Evolutionary conservation across 2,113 vertebrate species (phyloP), one percentile per base, ranked within the genome.

Genomic region (Engystomops pustulosus): DNA sequence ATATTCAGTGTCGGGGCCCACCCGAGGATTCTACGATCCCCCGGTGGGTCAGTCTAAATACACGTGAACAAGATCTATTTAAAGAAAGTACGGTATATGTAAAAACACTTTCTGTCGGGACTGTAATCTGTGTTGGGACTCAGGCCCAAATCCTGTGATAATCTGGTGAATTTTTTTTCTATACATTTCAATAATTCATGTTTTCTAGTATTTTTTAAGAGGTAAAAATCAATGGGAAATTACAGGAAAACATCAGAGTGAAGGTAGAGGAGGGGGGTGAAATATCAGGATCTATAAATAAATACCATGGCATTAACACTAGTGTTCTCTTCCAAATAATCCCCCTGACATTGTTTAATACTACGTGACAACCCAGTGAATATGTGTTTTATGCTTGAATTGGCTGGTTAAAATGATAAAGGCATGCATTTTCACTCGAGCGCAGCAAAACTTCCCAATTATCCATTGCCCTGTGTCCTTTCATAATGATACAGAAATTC

Each of bases 301-400:
- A 76, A 78, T 18, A 74, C 83, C 45, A 79, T n/a, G 67, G 83
- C 60, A 87, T 87, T 88, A 88, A 20, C 45, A 79, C 80, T 81
- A 86, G 81, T 88, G 85, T 84, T 80, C 87, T 87, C 60, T 71
- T 10, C 85, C 68, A 86, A 87, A 85, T 83, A 89, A 87, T 85
- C 87, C 65, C 85, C 79, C 79, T 88, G 88, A 84, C 83, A 88
- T 87, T 81, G 65, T 88, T 85, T 86, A 90, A 89, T 83, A 78
- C 87, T 90, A 88, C 89, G 85, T 87, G 91, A 89, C 90, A 91
- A 81, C 85, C 47, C 88, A 72, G 74, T 88, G 90, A 91, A 89
- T 87, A 86, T 89, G 86, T 84, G 87, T 91, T 92, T 92, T 88
- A 91, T 90, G 90, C 88, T 86, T 88, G 88, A 93, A 85, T 88